These are phyloP conservation scores for Polietes domitor DNA, from an alignment of 2,888 invertebrate genomes.

Conservation along the genomic window DNA sequence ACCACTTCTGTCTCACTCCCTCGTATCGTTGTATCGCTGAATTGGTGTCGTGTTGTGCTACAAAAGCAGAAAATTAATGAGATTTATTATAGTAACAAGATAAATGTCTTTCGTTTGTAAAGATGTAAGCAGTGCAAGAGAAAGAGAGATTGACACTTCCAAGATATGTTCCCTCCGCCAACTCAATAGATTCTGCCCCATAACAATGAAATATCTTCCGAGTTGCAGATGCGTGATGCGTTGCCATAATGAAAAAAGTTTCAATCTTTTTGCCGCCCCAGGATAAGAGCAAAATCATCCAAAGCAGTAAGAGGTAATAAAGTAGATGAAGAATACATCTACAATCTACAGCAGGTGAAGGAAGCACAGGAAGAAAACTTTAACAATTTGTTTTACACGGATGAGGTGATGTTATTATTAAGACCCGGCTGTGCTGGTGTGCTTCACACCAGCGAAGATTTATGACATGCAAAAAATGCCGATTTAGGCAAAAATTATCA, in stretches of 20 bases:
- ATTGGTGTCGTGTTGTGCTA: slow-evolving; percentile 20
- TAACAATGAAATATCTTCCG: background rate
- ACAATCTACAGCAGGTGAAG: background rate
- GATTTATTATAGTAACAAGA: slow-evolving; percentile 53
- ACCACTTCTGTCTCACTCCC: background rate
- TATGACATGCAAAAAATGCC: background rate
- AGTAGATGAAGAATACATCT: slow-evolving; percentile 38
- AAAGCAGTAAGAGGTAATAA: slow-evolving; percentile 35
- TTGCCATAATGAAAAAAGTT: slow-evolving; percentile 43
- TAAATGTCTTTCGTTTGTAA: slow-evolving; percentile 44
- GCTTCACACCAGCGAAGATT: background rate
- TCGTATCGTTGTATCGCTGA: background rate
- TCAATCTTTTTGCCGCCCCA: slow-evolving; percentile 25
- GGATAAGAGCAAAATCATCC: background rate
- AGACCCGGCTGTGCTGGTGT: background rate
- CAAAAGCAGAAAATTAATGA: slow-evolving; percentile 46
- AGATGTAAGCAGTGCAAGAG: background rate
- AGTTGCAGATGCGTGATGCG: slow-evolving; percentile 2
- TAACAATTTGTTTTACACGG: slow-evolving; percentile 34
- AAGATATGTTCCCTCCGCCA: slow-evolving; percentile 21
- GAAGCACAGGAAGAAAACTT: slow-evolving; percentile 23
- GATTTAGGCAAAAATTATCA: slow-evolving; percentile 16
- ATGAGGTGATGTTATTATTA: slow-evolving; percentile 26
- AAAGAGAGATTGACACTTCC: slow-evolving; percentile 33
- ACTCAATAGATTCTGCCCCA: slow-evolving; percentile 19